Conservation (phyloP, 2,888 invertebrate genomes). For the Lasioglossum leucozonium region DNA sequence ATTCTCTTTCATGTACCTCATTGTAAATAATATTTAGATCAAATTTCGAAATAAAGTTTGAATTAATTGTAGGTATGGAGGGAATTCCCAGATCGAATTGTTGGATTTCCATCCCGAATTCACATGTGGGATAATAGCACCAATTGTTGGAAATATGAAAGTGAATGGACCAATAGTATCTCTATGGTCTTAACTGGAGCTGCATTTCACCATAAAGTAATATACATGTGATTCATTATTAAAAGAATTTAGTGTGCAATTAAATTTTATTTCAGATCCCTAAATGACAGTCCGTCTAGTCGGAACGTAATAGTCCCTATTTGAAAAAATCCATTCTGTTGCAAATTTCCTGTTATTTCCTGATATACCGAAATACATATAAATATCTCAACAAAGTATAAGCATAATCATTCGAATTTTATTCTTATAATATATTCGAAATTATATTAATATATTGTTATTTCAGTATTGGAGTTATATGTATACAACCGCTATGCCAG, state of each 20-base stretch:
- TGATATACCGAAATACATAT: constrained; percentile 9
- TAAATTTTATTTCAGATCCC: constrained; percentile 46
- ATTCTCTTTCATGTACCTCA: background rate
- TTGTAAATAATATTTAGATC: background rate
- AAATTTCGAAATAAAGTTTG: background rate
- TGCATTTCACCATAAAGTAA: constrained; percentile 97
- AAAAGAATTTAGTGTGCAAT: background rate
- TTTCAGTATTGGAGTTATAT: constrained; percentile 94
- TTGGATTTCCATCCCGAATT: constrained; percentile 97
- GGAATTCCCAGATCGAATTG: constrained; percentile 97
- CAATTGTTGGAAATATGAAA: constrained; percentile 95
- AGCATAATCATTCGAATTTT: constrained; percentile 38
- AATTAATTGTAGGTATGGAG: constrained; percentile 91
- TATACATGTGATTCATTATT: background rate
- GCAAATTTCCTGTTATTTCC: background rate
- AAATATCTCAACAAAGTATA: constrained; percentile 17
- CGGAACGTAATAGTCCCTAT: constrained; percentile 17
- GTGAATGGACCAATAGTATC: constrained; percentile 98
- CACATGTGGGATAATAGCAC: constrained; percentile 97
- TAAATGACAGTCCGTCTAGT: constrained; percentile 16
- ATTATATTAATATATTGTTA: constrained; percentile 23
- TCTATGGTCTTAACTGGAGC: constrained; percentile 99
- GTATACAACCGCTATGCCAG: constrained; percentile 95
- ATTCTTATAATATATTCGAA: background rate
- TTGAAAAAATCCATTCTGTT: constrained; percentile 30